Evolutionary conservation across 2,113 vertebrate species (phyloP).

Genomic region (Cryptotis parvus): DNA sequence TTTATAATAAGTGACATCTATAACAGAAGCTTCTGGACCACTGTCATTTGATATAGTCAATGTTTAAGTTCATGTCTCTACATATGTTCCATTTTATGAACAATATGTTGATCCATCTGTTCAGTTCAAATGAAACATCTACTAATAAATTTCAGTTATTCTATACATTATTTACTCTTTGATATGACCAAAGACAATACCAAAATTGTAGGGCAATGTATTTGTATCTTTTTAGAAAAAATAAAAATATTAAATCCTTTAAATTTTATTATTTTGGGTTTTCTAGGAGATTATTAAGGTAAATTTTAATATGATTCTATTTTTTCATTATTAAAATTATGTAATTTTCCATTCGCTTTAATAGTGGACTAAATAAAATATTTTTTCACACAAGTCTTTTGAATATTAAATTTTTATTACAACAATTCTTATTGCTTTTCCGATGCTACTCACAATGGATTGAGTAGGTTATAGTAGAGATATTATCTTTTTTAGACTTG

Average conservation of each 20-base stretch:
- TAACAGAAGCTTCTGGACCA: neutral
- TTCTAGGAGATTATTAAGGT: neutral
- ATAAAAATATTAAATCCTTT: neutral
- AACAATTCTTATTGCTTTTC: too few relatives aligned
- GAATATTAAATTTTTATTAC: too few relatives aligned
- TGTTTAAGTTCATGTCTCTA: neutral
- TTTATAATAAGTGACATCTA: neutral
- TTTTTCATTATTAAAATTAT: too few relatives aligned
- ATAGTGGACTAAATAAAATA: too few relatives aligned
- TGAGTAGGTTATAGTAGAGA: too few relatives aligned
- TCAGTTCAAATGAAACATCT: neutral
- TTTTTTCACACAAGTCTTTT: too few relatives aligned
- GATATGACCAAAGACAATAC: neutral
- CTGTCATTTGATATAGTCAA: neutral
- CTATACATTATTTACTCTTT: neutral
- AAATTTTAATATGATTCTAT: neutral
- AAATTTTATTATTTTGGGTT: neutral
- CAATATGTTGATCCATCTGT: neutral
- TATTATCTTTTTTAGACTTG: too few relatives aligned
- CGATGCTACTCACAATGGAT: too few relatives aligned
- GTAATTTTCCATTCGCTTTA: too few relatives aligned
- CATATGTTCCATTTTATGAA: neutral
- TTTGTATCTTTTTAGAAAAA: neutral
- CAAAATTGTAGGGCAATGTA: neutral
- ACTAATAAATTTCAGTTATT: constrained; percentile 2